Base-by-base conservation (phyloP, 2,888 invertebrate species). In the Alviniconcha strummeri region DNA sequence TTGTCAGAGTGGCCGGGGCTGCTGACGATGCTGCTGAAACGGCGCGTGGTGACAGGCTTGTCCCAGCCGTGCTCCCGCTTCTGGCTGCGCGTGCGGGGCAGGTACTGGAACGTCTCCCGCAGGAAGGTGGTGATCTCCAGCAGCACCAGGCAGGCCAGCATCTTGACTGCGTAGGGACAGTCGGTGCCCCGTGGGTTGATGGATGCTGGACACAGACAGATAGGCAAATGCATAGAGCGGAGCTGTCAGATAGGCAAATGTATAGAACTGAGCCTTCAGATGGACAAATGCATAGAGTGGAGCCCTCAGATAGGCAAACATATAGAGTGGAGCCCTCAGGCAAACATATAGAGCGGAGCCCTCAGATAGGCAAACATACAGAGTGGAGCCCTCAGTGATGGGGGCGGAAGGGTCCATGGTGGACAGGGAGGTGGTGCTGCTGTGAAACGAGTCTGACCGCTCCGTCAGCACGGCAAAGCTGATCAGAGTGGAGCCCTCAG, bases 101-200 rank as follows among this genome's bases (percentile, higher is more conserved):
- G 92, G 85, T 94, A 93, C 92, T 98, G 97, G 94, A 99, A 99
- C 0, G 98, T 98, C 94, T 99, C 99, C 19, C 99, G 95, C 82
- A 99, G 95, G 94, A 99, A 99, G 0, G 98, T 96, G 0, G 99
- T 99, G 84, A 99, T 98, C 95, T 99, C 99, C 91, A 97, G 96
- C n/a, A 99, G 95, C 52, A 99, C 95, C 83, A 98, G 96, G 93
- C 99, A 99, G 4, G 99, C 99, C 77, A 99, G 96, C 89, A 99
- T 95, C 91, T 98, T 96, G 80, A 99, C 95, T 0, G 95, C 94
- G 86, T 94, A 94, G 4, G 95, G 95, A 93, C 99, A 99, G 69
- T 91, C 92, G 9, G 89, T 90, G 6, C 93, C 93, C 60, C 89
- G 89, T 9, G 88, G 88, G 87, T 93, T 94, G 52, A 94, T 93